Base-by-base conservation (phyloP, 2,797 vertebrate genomes). In the Xerus rutilus region DNA sequence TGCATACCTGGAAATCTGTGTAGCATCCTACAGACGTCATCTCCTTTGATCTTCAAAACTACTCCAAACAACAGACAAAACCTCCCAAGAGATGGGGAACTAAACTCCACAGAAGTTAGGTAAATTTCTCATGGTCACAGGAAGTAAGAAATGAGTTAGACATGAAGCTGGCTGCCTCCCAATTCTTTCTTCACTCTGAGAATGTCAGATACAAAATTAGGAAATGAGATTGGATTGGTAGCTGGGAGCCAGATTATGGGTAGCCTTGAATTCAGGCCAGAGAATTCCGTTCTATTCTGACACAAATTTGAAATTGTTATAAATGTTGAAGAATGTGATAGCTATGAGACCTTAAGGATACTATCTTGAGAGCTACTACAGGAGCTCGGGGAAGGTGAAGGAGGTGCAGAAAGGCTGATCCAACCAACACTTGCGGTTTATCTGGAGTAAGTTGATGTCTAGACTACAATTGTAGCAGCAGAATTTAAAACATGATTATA, bases 281-380 rank as follows among this genome's bases (percentile, higher is more conserved):
- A 59, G 35, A 91, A 94, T 94, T 95, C 72, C 91, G 76, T 78
- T 91, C 83, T 52, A 89, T 87, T 92, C 86, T 64, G 88, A 77
- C 81, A 81, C 20, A 91, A 79, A 89, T 52, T 89, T 28, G 52
- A 96, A 94, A 96, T 77, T 78, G n/a, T 89, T 93, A 72, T 72
- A 96, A 82, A 81, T 89, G 70, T 74, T 86, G 47, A 89, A 79
- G 86, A 91, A 95, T 35, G 17, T 94, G 92, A 84, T 67, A 91
- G 79, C 92, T 89, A 57, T 21, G 39, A 81, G 14, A 52, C 70
- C 14, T 73, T 74, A 11, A n/a, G 6, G 52, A 81, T 70, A 54
- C 45, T 69, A 92, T 72, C 72, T 54, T 86, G 4, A 35, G 78
- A 95, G 15, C 30, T n/a, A 85, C 3, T n/a, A n/a, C 17, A 74